phyloP scores from a whole-genome alignment of 2,888 invertebrate genomes.

The Entomobrya proxima region DNA sequence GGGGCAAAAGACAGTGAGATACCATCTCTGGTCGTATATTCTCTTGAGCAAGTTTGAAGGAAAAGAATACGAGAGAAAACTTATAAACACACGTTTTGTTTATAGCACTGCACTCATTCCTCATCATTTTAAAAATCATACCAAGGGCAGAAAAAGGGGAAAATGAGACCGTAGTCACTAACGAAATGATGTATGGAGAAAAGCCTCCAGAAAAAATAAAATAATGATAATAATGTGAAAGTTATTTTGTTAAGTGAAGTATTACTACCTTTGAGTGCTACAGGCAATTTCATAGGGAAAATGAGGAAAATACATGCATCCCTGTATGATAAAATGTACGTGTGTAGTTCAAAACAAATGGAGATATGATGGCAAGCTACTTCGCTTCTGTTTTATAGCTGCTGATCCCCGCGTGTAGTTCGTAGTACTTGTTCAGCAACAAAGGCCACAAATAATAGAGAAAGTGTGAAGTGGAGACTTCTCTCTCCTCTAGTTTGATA shows the following conservation, averaged over 20 bases:
- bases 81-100: constrained; percentile 17
- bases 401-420: constrained; percentile 1
- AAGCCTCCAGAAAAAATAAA: neutral
- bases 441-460: constrained; percentile 24
- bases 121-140: constrained; percentile 39
- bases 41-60: neutral
- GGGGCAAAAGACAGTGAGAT: neutral
- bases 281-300: constrained; percentile 22
- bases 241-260: constrained; percentile 55
- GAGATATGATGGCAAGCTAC: neutral
- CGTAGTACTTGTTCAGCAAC: constrained; percentile 11
- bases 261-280: constrained; percentile 9
- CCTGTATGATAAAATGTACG: neutral
- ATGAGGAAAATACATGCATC: neutral
- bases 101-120: constrained; percentile 4
- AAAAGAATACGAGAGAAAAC: neutral
- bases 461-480: constrained; percentile 46
- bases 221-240: constrained; percentile 50
- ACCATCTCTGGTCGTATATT: neutral
- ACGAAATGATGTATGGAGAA: neutral
- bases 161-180: constrained; percentile 2
- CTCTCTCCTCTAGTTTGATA: constrained; percentile 39
- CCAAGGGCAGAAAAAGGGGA: constrained; percentile 1
- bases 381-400: constrained; percentile 28
- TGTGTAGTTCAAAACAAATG: neutral